Conservation (phyloP, 2,797 vertebrate genomes). For the Eospalax fontanierii region DNA sequence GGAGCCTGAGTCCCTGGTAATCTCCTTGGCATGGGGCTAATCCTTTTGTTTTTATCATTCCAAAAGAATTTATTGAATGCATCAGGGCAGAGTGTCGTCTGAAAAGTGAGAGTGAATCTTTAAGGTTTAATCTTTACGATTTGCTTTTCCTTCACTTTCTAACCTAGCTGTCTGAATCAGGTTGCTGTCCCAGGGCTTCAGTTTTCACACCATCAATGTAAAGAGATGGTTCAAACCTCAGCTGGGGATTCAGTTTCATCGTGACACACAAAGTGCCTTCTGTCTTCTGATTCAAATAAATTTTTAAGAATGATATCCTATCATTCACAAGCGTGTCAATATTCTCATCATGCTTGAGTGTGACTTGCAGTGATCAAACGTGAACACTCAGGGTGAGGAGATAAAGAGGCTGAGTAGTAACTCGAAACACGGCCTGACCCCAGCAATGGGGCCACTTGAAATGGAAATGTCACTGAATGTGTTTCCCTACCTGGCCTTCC, state of each 20-base stretch:
- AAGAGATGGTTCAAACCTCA: not conserved
- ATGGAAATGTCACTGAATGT: accelerated
- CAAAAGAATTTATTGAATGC: not conserved
- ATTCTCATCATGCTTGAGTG: not conserved
- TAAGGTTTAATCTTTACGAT: not conserved
- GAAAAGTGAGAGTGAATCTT: not conserved
- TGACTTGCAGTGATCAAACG: not conserved
- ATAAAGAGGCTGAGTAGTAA: not conserved
- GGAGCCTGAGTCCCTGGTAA: not conserved
- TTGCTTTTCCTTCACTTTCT: not conserved
- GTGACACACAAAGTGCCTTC: not conserved
- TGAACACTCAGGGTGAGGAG: accelerated
- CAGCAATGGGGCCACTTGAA: not conserved
- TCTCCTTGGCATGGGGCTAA: not conserved
- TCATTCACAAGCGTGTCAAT: not conserved
- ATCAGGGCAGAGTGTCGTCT: not conserved
- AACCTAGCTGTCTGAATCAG: not conserved
- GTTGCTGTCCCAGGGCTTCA: not conserved
- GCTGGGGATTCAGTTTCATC: not conserved
- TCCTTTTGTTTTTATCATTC: not conserved
- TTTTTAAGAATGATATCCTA: not conserved
- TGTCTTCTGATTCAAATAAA: not conserved
- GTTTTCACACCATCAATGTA: not conserved
- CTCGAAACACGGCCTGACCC: not conserved
- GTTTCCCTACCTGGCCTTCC: not conserved